A percentile compares a stretch with the other conserved stretches of the same genome.
Conservation (phyloP, 2,888 invertebrate species). For the Ceraclea dissimilis region DNA sequence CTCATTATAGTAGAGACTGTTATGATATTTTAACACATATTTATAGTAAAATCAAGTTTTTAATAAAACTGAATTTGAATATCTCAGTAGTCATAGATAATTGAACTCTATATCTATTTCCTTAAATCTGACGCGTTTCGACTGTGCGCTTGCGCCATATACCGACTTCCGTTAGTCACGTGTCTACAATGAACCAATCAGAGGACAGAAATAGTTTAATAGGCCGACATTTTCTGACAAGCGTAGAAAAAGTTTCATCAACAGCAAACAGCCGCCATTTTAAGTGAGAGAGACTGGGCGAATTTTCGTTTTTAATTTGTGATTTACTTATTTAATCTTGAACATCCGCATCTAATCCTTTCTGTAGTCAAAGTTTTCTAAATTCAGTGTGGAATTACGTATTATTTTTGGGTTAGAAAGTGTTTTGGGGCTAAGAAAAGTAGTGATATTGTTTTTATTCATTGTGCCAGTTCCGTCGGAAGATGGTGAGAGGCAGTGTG, state of each 20-base stretch:
- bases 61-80: constrained; percentile 1
- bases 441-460: constrained; percentile 60
- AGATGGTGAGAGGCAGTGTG: constrained; percentile 67
- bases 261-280: constrained; percentile 95
- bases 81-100: constrained; percentile 12
- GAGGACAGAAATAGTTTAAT: constrained; percentile 36
- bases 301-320: constrained; percentile 66
- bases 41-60: background rate
- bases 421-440: constrained; percentile 46
- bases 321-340: constrained; percentile 58
- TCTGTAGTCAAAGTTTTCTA: constrained; percentile 53
- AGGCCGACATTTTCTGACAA: constrained; percentile 74
- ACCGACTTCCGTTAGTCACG: constrained; percentile 46
- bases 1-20: too few relatives aligned
- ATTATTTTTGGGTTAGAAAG: constrained; percentile 43
- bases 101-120: constrained; percentile 32
- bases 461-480: constrained; percentile 65
- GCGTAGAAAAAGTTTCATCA: constrained; percentile 93
- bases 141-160: constrained; percentile 35
- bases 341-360: constrained; percentile 50
- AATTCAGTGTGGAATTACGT: constrained; percentile 50
- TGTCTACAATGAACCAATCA: constrained; percentile 44
- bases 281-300: constrained; percentile 73
- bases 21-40: too few relatives aligned
- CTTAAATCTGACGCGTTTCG: constrained; percentile 40